phyloP scores from a whole-genome alignment of 2,797 vertebrate species.

The Tiaroga cobitis region DNA sequence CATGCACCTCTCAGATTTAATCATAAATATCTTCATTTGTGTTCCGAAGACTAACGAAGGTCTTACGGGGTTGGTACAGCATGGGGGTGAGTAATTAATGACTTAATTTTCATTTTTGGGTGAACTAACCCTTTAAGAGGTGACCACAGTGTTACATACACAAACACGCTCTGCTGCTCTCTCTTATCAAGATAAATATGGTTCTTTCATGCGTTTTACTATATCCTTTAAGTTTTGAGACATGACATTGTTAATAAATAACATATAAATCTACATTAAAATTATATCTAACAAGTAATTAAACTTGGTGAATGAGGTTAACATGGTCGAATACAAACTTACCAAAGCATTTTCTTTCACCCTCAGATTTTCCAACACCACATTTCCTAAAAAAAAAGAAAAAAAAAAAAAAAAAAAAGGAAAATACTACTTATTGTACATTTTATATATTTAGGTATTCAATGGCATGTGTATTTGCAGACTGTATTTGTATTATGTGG shows the following conservation, averaged over 20 bases:
- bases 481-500: neutral
- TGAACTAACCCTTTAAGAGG: too few species aligned
- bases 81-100: too few species aligned
- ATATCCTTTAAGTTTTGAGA: neutral
- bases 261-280: neutral
- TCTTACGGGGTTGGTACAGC: too few species aligned
- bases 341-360: conserved; percentile 98
- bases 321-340: conserved; percentile 64
- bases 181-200: neutral
- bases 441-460: neutral
- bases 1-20: too few species aligned
- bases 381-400: conserved; percentile 83
- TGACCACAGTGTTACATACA: neutral
- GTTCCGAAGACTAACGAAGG: too few species aligned
- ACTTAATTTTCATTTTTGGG: too few species aligned
- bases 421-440: neutral
- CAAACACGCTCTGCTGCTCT: neutral
- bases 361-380: conserved; percentile 91
- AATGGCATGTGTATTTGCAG: neutral
- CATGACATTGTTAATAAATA: neutral
- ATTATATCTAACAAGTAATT: neutral
- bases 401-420: neutral
- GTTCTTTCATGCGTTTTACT: neutral
- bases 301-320: neutral
- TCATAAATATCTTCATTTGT: too few species aligned